These are phyloP conservation scores for Protonemura montana DNA, from an alignment of 2,888 invertebrate genomes.

Conservation along the genomic window DNA sequence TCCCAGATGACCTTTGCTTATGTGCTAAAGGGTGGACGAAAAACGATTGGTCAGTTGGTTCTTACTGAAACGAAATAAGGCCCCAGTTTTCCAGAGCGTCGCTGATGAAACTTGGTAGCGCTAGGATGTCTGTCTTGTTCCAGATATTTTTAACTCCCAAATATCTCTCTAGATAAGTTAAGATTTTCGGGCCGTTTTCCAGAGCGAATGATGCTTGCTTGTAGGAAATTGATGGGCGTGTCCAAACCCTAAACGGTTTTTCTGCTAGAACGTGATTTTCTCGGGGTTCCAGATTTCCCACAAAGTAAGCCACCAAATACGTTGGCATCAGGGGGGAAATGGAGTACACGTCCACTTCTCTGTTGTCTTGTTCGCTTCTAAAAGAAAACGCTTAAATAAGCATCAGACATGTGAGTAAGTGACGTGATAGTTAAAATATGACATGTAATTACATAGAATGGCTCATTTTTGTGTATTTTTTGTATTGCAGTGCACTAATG, in stretches of 20 bases:
- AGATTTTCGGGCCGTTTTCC: conserved; percentile 59
- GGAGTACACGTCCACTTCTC: conserved; percentile 45
- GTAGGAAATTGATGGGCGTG: conserved; percentile 57
- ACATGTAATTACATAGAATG: no score
- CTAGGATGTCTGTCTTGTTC: conserved; percentile 74
- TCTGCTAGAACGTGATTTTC: background rate
- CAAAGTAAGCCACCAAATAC: conserved; percentile 41
- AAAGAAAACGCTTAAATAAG: background rate
- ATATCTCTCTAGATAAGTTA: conserved; percentile 59
- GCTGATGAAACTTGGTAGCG: conserved; percentile 75
- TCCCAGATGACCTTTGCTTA: no score
- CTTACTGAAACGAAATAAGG: conserved; percentile 65
- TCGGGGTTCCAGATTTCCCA: conserved; percentile 37
- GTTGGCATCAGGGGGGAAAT: conserved; percentile 77
- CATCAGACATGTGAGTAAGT: background rate
- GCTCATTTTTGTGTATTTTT: no score
- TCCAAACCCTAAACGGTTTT: conserved; percentile 55
- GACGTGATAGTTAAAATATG: no score
- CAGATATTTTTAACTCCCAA: conserved; percentile 61
- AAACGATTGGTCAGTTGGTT: background rate
- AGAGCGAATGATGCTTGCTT: conserved; percentile 60
- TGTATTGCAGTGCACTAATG: no score
- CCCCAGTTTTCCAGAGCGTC: conserved; percentile 77
- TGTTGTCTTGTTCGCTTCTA: conserved; percentile 19
- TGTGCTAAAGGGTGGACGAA: no score